Base-by-base conservation (phyloP, 2,113 vertebrate species). In the Aphyosemion australe region DNA sequence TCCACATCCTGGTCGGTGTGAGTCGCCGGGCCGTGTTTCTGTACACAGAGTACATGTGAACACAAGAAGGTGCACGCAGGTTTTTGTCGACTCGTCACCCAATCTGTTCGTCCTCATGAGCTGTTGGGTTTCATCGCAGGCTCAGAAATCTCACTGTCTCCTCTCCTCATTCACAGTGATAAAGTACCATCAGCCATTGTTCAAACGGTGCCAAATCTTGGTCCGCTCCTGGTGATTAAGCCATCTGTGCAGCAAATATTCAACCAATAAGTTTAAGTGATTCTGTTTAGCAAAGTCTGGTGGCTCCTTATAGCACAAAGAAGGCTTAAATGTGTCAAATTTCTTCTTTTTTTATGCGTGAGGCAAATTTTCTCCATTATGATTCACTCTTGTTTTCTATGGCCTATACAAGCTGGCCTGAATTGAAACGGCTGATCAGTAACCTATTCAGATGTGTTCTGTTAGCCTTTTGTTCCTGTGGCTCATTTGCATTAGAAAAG, bases 241-340 rank as follows among this genome's bases (percentile, higher is more conserved):
- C 78, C 80, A 83, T 87, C 85, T 87, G 80, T 70, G 46, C 65
- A 26, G 54, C 47, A 75, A 61, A 53, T 65, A 32, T 42, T 39
- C 46, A 62, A 48, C 43, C 45, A 74, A 16, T 55, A 37, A 37
- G 48, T 37, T 45, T 45, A 16, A 49, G n/a, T 51, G 37, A 39
- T 61, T 71, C 19, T 51, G 11, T 63, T 58, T n/a, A 53, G 50
- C 18, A 15, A 9, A 60, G 32, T 15, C 32, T 46, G 14, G 50
- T 37, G 31, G 49, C n/a, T 3, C 4, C n/a, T 13, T 20, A 13
- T 12, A 49, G 43, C 26, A 16, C 41, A 16, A 14, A n/a, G 7
- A 19, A 9, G 11, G 37, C 39, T 39, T 32, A 15, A 21, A 10
- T 53, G 19, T 54, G 7, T 14, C 60, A 65, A 16, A 4, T 32